Evolutionary conservation across 37 sponge, comb jelly and placozoan genomes (phyloP).

Genomic region (Geodia barretti): DNA sequence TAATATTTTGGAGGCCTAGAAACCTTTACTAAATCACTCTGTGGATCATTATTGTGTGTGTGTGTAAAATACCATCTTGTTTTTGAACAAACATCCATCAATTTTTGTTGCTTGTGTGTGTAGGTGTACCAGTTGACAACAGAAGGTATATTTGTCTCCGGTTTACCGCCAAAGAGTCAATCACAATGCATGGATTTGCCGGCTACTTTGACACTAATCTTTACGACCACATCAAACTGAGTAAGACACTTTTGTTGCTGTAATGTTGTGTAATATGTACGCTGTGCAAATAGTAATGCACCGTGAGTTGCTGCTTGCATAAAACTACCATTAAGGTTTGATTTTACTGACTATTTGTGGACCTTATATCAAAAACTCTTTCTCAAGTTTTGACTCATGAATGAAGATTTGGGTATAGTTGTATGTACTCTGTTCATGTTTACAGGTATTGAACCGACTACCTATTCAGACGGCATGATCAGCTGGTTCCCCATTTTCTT

Average conservation of each 20-base stretch:
- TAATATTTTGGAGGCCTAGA: too few relatives aligned
- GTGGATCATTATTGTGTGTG: too few relatives aligned
- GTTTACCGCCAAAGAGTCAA: slow-evolving; percentile 55
- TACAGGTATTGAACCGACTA: slow-evolving; percentile 84
- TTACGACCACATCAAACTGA: slow-evolving; percentile 82
- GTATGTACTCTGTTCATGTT: neutral
- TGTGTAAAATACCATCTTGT: too few relatives aligned
- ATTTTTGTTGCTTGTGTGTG: neutral
- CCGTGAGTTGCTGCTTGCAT: too few relatives aligned
- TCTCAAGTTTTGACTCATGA: neutral
- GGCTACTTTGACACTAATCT: slow-evolving; percentile 94
- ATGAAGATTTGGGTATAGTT: neutral
- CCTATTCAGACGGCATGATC: slow-evolving; percentile 95
- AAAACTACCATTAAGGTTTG: too few relatives aligned
- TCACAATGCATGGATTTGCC: slow-evolving; percentile 88
- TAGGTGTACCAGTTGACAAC: slow-evolving; percentile 73
- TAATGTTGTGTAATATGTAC: neutral
- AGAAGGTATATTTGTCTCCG: slow-evolving; percentile 63
- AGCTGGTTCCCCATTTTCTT: slow-evolving; percentile 99
- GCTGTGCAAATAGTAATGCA: too few relatives aligned
- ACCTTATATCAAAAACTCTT: too few relatives aligned
- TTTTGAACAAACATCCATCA: too few relatives aligned
- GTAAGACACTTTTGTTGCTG: slow-evolving; percentile 39
- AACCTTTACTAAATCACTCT: too few relatives aligned
- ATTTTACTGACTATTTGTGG: too few relatives aligned